Base-by-base conservation (phyloP, 53 echinoderm and acorn worm genomes). In the Hippasteria phrygiana region DNA sequence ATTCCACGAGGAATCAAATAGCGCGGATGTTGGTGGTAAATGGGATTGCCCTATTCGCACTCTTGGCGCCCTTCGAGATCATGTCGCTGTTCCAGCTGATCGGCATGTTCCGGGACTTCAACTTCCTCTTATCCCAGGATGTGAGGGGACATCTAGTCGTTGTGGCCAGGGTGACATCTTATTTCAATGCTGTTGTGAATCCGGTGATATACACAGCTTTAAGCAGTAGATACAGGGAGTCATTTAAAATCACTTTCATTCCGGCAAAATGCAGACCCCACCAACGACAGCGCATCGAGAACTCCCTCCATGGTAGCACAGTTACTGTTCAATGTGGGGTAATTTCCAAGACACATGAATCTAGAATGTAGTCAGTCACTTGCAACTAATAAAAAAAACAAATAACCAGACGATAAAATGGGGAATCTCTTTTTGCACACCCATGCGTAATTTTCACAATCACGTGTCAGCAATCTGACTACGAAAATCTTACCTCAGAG, bases 31-130 rank as follows among this genome's bases (percentile, higher is more conserved):
- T 94, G 9, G 87, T 94, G 33, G 59, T 94, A 24, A 94, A 94
- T 78, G 94, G 94, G n/a, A 55, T 83, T 14, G 62, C 83, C 36
- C 92, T 94, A 24, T 94, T 94, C 62, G 33, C 85, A 7, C 88
- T 90, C 71, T 70, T 92, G 47, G 90, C 94, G 14, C 94, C 94
- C 33, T 95, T 95, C 74, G 92, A 95, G 63, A 93, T 93, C 56
- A 81, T 95, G 37, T 95, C 95, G 14, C 62, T 88, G n/a, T 69
- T 71, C 43, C 62, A 75, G 28, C 78, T 92, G 62, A 83, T 93
- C 43, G 89, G 88, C 26, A 83, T 83, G 71, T 12, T 82, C 9
- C 53, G 90, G 17, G 82, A 43, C 1, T 26, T 29, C 43, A 26
- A 20, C 39, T 56, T 90, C 43, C 55, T 90, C n/a, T n/a, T 56